Percentiles rank a stretch among this genome's conserved stretches.
Conservation (phyloP, 2,797 vertebrate species). For the Propithecus deckenii region DNA sequence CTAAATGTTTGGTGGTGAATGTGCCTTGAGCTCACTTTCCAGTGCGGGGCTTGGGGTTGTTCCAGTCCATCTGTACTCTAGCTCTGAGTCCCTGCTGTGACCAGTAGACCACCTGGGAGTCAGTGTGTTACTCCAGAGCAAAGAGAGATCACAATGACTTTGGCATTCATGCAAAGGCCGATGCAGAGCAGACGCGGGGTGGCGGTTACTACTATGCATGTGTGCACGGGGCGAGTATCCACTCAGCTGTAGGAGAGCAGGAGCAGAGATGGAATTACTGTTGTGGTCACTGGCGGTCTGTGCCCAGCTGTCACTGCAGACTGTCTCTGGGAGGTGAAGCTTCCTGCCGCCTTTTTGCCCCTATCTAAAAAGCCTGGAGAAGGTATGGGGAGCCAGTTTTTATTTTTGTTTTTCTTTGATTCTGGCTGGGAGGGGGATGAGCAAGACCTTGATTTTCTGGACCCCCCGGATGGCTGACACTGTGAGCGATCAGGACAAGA, state of each 20-base stretch:
- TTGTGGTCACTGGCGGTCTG: not conserved
- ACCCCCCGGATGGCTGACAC: not conserved
- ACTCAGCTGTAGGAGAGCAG: accelerated
- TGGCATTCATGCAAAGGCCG: not conserved
- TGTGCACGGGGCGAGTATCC: no score
- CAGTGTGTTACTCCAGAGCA: not conserved
- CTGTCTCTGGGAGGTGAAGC: not conserved
- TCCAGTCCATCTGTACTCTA: not conserved
- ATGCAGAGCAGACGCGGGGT: not conserved
- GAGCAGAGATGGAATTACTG: accelerated
- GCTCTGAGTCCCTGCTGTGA: not conserved
- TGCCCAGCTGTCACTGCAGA: not conserved
- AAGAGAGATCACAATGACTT: not conserved
- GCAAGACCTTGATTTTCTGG: not conserved
- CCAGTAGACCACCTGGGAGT: not conserved
- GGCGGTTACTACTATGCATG: accelerated
- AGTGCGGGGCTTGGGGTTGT: not conserved
- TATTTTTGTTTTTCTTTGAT: not conserved
- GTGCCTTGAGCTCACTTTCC: not conserved
- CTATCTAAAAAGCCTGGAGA: not conserved
- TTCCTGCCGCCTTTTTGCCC: not conserved
- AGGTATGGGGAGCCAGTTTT: not conserved
- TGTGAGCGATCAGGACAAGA: not conserved
- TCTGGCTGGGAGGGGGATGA: not conserved
- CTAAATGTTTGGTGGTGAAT: not conserved